Evolutionary conservation across 2,888 invertebrate species (phyloP), one percentile per base, ranked within the genome.

Genomic region (Harpalus rufipes): DNA sequence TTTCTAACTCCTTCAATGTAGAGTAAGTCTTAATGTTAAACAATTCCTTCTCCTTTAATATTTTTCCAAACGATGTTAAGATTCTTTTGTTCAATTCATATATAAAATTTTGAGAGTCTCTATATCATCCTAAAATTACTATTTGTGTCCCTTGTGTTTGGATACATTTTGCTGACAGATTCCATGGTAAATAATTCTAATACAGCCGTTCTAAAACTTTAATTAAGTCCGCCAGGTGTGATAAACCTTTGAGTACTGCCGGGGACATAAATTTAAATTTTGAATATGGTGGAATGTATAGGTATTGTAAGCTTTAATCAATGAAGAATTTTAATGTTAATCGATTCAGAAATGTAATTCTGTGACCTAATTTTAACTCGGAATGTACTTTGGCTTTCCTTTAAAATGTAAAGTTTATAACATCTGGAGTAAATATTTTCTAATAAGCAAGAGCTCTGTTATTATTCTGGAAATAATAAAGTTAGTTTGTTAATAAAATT

Each of bases 321-420:
- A 18, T 81, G 63, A 65, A 65, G 32, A 81, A 81, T 81, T 81
- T 81, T 81, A 81, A 81, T 81, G 81, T 18, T 44, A 58, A 81
- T 81, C 65, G 81, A 81, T 63, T 14, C 14, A 41, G 14, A 44
- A 51, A 16, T 76, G 76, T 59, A 58, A 32, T 10, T 39, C 59
- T 80, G 61, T 80, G 79, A 39, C 79, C 79, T 61, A 80, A 80
- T 80, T 80, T 61, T 39, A 39, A 61, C 56, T 39, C 18, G 79
- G 25, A 3, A n/a, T n/a, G 58, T 25, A 58, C 58, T 78, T 16
- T 8, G 44, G 51, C 74, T n/a, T n/a, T n/a, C n/a, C n/a, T 74
- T 74, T 12, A 51, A 51, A 12, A 10, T 51, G 1, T 12, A 8
- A 51, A 51, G 44, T 12, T 51, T 10, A 1, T 12, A 51, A 51